Evolutionary conservation across 1,140 invertebrate genomes (phyloP).

Genomic region (Telenomus remus): DNA sequence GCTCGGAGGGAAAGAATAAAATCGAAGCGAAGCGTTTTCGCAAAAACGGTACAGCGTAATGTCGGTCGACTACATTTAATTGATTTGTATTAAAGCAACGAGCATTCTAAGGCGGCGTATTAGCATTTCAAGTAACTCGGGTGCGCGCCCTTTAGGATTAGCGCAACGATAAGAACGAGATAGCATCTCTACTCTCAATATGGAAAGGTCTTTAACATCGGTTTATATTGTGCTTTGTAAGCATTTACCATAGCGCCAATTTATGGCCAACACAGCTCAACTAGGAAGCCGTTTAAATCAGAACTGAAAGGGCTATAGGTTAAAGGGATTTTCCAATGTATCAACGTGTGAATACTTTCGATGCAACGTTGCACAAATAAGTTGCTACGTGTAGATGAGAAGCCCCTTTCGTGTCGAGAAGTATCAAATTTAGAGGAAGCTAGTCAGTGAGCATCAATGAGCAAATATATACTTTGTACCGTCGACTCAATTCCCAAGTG

Average conservation of each 20-base stretch:
- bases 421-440: slow-evolving; percentile 55
- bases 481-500: not conserved
- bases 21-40: slow-evolving; percentile 7
- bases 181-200: slow-evolving; percentile 54
- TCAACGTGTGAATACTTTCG: slow-evolving; percentile 57
- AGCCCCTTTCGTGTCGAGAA: slow-evolving; percentile 50
- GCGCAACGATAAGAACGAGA: slow-evolving; percentile 50
- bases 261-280: slow-evolving; percentile 54
- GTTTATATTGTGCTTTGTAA: slow-evolving; percentile 53
- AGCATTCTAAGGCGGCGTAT: slow-evolving; percentile 34
- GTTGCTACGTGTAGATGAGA: slow-evolving; percentile 41
- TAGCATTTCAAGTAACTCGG: slow-evolving; percentile 53
- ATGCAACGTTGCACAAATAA: slow-evolving; percentile 50
- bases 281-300: slow-evolving; percentile 60
- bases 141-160: slow-evolving; percentile 53
- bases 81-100: slow-evolving; percentile 51
- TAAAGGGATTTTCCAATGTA: slow-evolving; percentile 59
- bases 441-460: slow-evolving; percentile 41
- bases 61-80: slow-evolving; percentile 42
- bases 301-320: slow-evolving; percentile 57
- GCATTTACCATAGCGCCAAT: slow-evolving; percentile 54
- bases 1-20: too few species aligned
- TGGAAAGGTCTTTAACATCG: slow-evolving; percentile 58
- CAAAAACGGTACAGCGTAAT: slow-evolving; percentile 32
- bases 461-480: slow-evolving; percentile 23